phyloP scores from a whole-genome alignment of 1,140 invertebrate species.

The Microplitis demolitor region DNA sequence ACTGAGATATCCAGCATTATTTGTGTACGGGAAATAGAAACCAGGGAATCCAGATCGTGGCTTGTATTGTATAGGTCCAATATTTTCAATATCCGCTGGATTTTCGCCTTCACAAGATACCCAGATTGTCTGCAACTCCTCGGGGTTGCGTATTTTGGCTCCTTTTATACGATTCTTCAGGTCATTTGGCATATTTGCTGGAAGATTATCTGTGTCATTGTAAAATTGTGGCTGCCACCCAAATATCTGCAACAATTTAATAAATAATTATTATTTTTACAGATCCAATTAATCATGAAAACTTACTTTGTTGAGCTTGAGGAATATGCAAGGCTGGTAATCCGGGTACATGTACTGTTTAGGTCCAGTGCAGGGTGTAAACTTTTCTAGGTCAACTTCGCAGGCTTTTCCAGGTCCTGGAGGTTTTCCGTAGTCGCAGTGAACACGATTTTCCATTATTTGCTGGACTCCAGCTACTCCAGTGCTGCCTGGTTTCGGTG shows the following conservation, averaged over 20 bases:
- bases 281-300: background rate
- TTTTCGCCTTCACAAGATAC: slow-evolving; percentile 89
- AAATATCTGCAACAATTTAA: slow-evolving; percentile 68
- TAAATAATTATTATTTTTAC: background rate
- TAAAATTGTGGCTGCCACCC: slow-evolving; percentile 79
- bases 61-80: slow-evolving; percentile 81
- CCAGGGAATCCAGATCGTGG: slow-evolving; percentile 78
- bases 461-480: slow-evolving; percentile 15
- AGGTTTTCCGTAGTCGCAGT: slow-evolving; percentile 60
- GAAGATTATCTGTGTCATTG: slow-evolving; percentile 74
- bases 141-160: slow-evolving; percentile 45
- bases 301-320: slow-evolving; percentile 70
- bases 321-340: slow-evolving; percentile 68
- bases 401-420: slow-evolving; percentile 63
- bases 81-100: slow-evolving; percentile 87
- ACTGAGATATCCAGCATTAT: slow-evolving; percentile 82
- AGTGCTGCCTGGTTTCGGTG: slow-evolving; percentile 45
- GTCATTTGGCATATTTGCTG: slow-evolving; percentile 74
- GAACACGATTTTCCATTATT: slow-evolving; percentile 44
- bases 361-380: slow-evolving; percentile 61
- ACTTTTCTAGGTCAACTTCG: slow-evolving; percentile 60
- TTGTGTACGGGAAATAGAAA: slow-evolving; percentile 81
- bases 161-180: slow-evolving; percentile 72
- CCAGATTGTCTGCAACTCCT: slow-evolving; percentile 76
- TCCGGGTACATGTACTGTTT: slow-evolving; percentile 65